Evolutionary conservation across 2,797 vertebrate genomes (phyloP), one percentile per base, ranked within the genome.

Genomic region (Saxicola maurus): DNA sequence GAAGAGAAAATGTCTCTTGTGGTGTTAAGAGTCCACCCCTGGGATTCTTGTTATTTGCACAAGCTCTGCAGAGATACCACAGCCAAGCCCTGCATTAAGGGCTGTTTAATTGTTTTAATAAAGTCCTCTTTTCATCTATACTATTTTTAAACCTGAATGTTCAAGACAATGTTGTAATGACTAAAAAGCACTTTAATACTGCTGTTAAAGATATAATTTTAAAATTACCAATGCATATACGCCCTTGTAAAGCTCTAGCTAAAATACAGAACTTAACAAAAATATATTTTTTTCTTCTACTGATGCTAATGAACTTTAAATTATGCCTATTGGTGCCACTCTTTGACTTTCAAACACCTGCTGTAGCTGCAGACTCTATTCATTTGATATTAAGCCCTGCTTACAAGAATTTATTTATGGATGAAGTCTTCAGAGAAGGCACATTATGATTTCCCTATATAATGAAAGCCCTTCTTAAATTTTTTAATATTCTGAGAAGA

Each of bases 321-420:
- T 95, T 87, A 73, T 48, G 45, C 17, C 33, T 62, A 42, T n/a
- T 85, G 40, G 62, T 90, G 81, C 40, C 65, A 80, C 38, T 51
- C 65, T 82, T 77, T 90, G 68, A 72, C 61, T 87, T 91, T 82
- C 40, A 55, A 87, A 78, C 66, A 89, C 59, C 73, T 83, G 48
- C 56, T 86, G 42, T 64, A 92, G 33, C 68, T 81, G 45, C 60
- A 89, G 53, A 82, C 51, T 68, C 23, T 72, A 49, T 75, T 89
- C 31, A 82, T 82, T 69, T 52, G 27, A 78, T 76, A 92, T 85
- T 86, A 88, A 82, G 57, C 69, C 30, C 67, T 83, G 55, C 68
- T 91, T 90, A 91, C 42, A 67, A 68, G 33, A 85, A 65, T 68
- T 93, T 91, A 82, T 88, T 91, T 94, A 87, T 49, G 82, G 84